phyloP scores from a whole-genome alignment of 1,140 invertebrate genomes.

The Drosophila aff. region DNA sequence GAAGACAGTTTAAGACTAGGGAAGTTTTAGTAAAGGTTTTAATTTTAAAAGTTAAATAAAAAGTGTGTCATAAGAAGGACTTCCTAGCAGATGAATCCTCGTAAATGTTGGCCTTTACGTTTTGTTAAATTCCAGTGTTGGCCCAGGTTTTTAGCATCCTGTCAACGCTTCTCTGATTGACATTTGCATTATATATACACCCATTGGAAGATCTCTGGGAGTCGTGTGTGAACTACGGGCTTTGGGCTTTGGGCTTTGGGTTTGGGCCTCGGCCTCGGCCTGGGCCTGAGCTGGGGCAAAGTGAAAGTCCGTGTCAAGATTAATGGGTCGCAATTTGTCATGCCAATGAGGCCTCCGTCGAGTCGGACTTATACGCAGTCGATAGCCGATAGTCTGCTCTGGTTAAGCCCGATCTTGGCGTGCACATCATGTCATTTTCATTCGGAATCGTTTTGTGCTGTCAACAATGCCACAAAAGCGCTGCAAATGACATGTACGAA shows the following conservation, averaged over 20 bases:
- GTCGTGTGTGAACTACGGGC: conserved; percentile 44
- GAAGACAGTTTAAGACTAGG: not conserved
- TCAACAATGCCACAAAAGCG: conserved; percentile 79
- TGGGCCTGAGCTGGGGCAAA: conserved; percentile 45
- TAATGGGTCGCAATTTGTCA: conserved; percentile 80
- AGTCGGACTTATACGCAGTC: conserved; percentile 23
- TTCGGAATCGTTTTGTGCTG: conserved; percentile 74
- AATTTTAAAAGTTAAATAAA: not conserved
- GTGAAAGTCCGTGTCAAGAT: conserved; percentile 78
- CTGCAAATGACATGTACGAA: conserved; percentile 81
- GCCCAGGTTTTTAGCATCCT: conserved; percentile 43
- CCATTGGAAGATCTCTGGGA: conserved; percentile 10
- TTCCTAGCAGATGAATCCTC: not conserved
- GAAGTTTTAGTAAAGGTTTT: not conserved
- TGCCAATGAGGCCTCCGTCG: conserved; percentile 48
- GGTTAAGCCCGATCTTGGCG: conserved; percentile 53
- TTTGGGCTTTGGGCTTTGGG: too few relatives aligned
- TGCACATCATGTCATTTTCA: conserved; percentile 80
- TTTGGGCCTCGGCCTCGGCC: too few relatives aligned
- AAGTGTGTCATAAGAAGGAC: too few relatives aligned
- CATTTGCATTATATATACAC: conserved; percentile 71
- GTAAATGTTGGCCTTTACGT: too few relatives aligned
- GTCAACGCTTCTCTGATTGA: conserved; percentile 71
- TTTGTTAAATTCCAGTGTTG: conserved; percentile 6
- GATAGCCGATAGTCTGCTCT: conserved; percentile 36